Evolutionary conservation across 2,888 invertebrate genomes (phyloP), one percentile per base, ranked within the genome.

Genomic region (Torymus auratus): DNA sequence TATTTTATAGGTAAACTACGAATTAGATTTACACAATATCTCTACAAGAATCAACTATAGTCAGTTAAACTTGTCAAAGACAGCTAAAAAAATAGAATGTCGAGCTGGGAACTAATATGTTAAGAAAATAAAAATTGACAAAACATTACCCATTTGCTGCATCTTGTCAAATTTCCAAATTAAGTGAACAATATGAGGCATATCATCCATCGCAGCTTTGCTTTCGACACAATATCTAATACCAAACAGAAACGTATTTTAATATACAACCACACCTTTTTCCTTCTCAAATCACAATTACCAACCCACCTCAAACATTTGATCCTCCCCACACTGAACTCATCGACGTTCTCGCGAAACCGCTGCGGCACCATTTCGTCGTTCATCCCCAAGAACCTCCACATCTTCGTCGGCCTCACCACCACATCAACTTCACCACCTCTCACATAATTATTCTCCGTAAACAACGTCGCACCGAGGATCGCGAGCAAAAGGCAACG

Each of bases 181-280:
- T 50, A 82, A 53, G 17, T 78, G 41, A n/a, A 82, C 61, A 71
- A 62, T 20, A 58, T 15, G 65, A 2, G 77, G 69, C 1, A 7
- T 23, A 4, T 79, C 52, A 14, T 73, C 50, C 11, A 15, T 28
- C 10, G 15, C 2, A 0, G 23, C n/a, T 52, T 73, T 78, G 4
- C 61, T 74, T 15, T 73, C 13, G 20, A 82, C 75, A 60, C 78
- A 82, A 15, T 82, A 80, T 72, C 82, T 82, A 61, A 52, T n/a
- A 2, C 15, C 12, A 61, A 23, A 50, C 50, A 76, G 15, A 65
- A 62, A 50, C 17, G 14, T 53, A 53, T n/a, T 65, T 65, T 12
- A 58, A 17, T 65, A 56, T 20, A 69, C 7, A 70, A 17, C 12
- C 10, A 17, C 41, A 72, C 14, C 28, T 1, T n/a, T 2, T 50